Evolutionary conservation across 2,113 vertebrate genomes (phyloP).

Genomic region (Cyphomyrus discorhynchus): DNA sequence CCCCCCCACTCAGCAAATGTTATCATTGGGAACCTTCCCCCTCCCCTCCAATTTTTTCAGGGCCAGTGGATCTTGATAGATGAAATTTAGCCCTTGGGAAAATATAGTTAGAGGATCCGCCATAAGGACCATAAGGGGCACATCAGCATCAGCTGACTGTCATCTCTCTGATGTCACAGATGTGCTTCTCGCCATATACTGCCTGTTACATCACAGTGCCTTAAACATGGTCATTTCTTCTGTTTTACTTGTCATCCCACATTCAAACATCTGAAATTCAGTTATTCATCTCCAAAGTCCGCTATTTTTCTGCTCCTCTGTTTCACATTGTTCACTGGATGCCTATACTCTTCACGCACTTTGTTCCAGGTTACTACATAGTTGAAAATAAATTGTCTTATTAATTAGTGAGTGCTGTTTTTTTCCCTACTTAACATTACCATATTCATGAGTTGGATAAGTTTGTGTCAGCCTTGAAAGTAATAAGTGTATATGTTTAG

Average conservation of each 20-base stretch:
- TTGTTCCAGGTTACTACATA: constrained; percentile 33
- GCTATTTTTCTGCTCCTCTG: background rate
- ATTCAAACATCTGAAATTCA: background rate
- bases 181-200: background rate
- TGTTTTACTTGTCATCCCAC: too few species aligned
- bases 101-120: background rate
- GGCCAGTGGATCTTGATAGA: background rate
- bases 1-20: background rate
- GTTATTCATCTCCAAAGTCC: background rate
- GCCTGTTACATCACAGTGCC: background rate
- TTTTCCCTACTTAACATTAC: constrained; percentile 51
- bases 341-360: constrained; percentile 16
- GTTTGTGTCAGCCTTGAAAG: constrained; percentile 63
- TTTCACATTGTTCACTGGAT: constrained; percentile 20
- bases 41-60: background rate
- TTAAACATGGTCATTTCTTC: background rate
- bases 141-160: background rate
- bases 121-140: background rate
- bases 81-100: background rate
- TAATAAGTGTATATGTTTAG: constrained; percentile 56
- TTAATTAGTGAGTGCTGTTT: constrained; percentile 63
- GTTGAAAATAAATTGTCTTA: constrained; percentile 60
- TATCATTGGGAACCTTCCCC: background rate
- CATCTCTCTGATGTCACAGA: background rate
- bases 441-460: constrained; percentile 70